phyloP scores from a whole-genome alignment of 2,113 vertebrate species.

The Cyanoliseus patagonus region DNA sequence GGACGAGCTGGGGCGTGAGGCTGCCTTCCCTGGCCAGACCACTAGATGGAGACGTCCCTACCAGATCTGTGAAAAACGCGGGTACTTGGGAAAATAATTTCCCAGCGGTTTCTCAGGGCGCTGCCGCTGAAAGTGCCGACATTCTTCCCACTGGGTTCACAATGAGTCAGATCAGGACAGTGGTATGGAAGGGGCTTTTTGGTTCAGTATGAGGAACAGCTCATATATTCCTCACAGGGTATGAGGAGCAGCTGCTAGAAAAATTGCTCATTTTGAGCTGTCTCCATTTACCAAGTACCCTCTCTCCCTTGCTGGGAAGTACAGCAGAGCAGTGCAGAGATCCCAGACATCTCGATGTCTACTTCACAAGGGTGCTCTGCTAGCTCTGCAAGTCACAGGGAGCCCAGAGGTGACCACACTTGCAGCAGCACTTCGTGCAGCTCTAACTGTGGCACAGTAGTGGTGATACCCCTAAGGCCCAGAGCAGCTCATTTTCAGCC shows the following conservation, averaged over 20 bases:
- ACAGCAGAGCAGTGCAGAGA: not conserved
- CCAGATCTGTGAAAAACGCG: not conserved
- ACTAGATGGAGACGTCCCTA: constrained; percentile 1
- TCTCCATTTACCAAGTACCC: rapidly evolving
- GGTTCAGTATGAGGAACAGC: not conserved
- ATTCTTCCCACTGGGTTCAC: not conserved
- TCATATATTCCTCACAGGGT: not conserved
- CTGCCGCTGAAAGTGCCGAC: not conserved
- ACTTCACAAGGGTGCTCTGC: not conserved
- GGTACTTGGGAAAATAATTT: not conserved
- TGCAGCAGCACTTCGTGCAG: not conserved
- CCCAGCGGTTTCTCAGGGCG: not conserved
- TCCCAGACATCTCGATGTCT: rapidly evolving
- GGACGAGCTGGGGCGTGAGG: not conserved
- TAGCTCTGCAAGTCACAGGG: not conserved
- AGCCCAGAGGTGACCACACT: not conserved
- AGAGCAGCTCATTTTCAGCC: not conserved
- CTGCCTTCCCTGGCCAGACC: not conserved
- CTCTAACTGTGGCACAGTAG: not conserved
- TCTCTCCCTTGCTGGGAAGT: not conserved
- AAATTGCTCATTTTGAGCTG: rapidly evolving
- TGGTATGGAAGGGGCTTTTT: not conserved
- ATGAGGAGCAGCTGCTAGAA: not conserved
- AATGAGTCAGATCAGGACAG: not conserved
- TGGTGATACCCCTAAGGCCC: not conserved